Base-by-base conservation (phyloP, 2,888 invertebrate genomes). In the Drosophila histrio region DNA sequence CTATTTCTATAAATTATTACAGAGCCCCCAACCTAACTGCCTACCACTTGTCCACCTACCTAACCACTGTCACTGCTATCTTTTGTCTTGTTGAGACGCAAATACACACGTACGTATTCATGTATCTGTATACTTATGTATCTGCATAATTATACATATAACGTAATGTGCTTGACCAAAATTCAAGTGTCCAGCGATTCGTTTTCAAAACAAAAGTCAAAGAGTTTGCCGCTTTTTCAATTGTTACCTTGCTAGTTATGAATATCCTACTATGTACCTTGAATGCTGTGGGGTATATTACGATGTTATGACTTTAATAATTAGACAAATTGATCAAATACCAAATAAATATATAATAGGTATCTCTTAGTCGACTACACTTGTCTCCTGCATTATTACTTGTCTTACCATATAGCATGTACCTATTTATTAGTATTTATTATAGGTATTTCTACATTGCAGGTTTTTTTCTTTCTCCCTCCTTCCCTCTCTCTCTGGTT, bases 11-110 rank as follows among this genome's bases (percentile, higher is more conserved):
- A 69, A 77, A 72, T 77, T 77, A 77, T 77, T 63, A 72, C 66
- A 66, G 60, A 54, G 63, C 50, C 58, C 57, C 60, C 59, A 50
- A 72, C 67, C 57, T 56, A 58, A 59, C 61, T 65, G 70, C 67
- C 77, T 67, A 77, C 72, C 77, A 77, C 78, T 78, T 73, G 78
- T 76, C 78, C 77, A 79, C 83, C 80, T 82, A 80, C 80, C 77
- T 44, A 47, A 39, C 61, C 50, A 62, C 73, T 70, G 66, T 70
- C 47, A 53, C 39, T 54, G 73, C 58, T 56, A 62, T 59, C 70
- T 61, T 59, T 72, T 67, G 63, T 61, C 54, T 52, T 39, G 28
- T 52, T 19, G 17, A 26, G 38, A 38, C 57, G 30, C 56, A 71
- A 22, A 64, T 52, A 64, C 34, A 59, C 15, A 41, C 28, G 32